Conservation (phyloP, 37 sponge, comb jelly and placozoan species). For the Oscarella lobularis region DNA sequence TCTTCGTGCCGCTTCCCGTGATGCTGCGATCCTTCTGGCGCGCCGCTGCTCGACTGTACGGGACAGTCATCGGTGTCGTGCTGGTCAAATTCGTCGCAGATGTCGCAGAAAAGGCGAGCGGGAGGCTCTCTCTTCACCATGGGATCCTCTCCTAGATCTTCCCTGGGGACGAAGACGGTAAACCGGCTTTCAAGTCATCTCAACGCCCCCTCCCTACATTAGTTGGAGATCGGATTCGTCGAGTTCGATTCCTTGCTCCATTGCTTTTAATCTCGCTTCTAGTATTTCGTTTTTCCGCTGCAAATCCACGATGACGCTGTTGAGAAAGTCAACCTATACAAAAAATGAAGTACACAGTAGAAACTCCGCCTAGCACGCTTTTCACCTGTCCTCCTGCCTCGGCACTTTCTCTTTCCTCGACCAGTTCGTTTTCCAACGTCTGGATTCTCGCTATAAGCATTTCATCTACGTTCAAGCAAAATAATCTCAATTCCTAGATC, state of each 20-base stretch:
- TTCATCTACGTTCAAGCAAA: background rate
- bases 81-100: constrained; percentile 91
- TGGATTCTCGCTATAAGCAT: background rate
- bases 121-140: constrained; percentile 15
- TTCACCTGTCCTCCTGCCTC: background rate
- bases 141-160: constrained; percentile 15
- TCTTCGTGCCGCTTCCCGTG: constrained; percentile 21
- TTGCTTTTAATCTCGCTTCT: constrained; percentile 19
- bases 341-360: background rate
- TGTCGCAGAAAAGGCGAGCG: constrained; percentile 85
- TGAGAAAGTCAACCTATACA: constrained; percentile 56
- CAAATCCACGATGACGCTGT: constrained; percentile 59
- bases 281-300: constrained; percentile 37
- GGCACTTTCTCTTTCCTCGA: no score
- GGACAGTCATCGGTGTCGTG: constrained; percentile 97
- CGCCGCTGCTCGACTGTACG: constrained; percentile 23
- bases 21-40: constrained; percentile 28
- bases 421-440: background rate
- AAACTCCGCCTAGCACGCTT: background rate
- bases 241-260: background rate
- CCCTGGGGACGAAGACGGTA: background rate
- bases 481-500: no score
- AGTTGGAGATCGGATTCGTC: background rate
- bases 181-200: background rate
- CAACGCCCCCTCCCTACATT: background rate